Percentiles rank a stretch among this genome's conserved stretches.
phyloP scores from a whole-genome alignment of 2,113 vertebrate genomes.

The Larimichthys polyactis region DNA sequence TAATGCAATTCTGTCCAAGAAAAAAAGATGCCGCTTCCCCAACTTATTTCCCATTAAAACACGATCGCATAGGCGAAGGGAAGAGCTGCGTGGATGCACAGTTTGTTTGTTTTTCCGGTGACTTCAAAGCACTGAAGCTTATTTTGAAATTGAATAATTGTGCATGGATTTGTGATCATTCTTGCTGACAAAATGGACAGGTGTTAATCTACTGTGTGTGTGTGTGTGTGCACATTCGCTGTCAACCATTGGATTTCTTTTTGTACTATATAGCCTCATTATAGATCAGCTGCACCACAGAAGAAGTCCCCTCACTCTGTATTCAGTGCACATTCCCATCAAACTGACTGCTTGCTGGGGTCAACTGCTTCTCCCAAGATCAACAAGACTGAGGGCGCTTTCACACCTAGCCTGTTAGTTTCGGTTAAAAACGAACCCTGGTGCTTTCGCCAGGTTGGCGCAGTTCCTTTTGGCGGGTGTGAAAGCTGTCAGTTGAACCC shows the following conservation, averaged over 20 bases:
- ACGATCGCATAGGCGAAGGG: constrained; percentile 12
- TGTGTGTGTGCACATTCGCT: neutral
- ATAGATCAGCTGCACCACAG: neutral
- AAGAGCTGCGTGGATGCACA: constrained; percentile 8
- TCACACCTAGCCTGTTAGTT: too few relatives aligned
- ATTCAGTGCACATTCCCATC: constrained; percentile 27
- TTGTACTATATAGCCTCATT: neutral
- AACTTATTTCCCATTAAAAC: constrained; percentile 68
- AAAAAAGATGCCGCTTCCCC: constrained; percentile 59
- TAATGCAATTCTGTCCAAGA: constrained; percentile 64
- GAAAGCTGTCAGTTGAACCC: too few relatives aligned
- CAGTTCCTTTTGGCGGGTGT: too few relatives aligned
- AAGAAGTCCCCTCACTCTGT: constrained; percentile 22
- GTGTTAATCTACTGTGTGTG: constrained; percentile 17
- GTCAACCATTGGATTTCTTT: neutral
- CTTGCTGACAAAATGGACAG: constrained; percentile 22
- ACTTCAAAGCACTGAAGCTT: constrained; percentile 13
- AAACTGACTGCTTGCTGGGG: constrained; percentile 18
- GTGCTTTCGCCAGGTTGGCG: too few relatives aligned
- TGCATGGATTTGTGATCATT: constrained; percentile 31
- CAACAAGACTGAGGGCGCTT: neutral
- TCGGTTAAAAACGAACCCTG: too few relatives aligned
- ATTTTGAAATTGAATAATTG: constrained; percentile 38
- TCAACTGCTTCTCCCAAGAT: constrained; percentile 43
- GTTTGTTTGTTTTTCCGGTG: neutral